Base-by-base conservation (phyloP, 2,888 invertebrate genomes). In the Notocelia uddmanniana region DNA sequence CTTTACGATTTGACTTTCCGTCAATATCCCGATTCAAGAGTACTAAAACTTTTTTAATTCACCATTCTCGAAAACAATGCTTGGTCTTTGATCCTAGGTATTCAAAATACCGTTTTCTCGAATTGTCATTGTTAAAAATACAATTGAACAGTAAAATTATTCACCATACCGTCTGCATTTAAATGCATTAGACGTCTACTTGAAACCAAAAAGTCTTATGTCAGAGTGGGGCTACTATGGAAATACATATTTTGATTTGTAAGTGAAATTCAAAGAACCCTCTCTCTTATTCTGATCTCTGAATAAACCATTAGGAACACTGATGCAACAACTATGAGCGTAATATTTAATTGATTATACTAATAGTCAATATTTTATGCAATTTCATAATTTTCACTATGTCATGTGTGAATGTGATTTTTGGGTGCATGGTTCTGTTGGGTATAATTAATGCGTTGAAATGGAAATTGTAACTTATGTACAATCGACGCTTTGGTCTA, bases 161-260 rank as follows among this genome's bases (percentile, higher is more conserved):
- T 69, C 69, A 69, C 13, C 11, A 64, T 31, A n/a, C 62, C n/a
- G 31, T 64, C 34, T 55, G 37, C 64, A 70, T 70, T 70, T 15
- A 58, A 64, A 69, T 69, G 69, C 69, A 64, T 70, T 58, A 64
- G 50, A 3, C 3, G 6, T 0, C 21, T 3, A 1, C 45, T n/a
- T 15, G 21, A 41, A 21, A 8, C 41, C 37, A 59, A 41, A 59
- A 59, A 3, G 59, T 3, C 59, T 19, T 37, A 59, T 45, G n/a
- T 15, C 21, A 5, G 31, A 10, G 3, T 2, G 41, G 10, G 41
- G 9, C 23, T 41, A n/a, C n/a, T 45, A 59, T n/a, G 21, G n/a
- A 41, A 9, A 41, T 59, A n/a, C 8, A 41, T 21, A n/a, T 41
- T 23, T 59, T 59, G 2, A 9, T 8, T 6, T 45, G n/a, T n/a